A percentile compares a stretch with the other conserved stretches of the same genome.
phyloP scores from a whole-genome alignment of 2,888 invertebrate genomes.

The Sarcophaga caerulescens region DNA sequence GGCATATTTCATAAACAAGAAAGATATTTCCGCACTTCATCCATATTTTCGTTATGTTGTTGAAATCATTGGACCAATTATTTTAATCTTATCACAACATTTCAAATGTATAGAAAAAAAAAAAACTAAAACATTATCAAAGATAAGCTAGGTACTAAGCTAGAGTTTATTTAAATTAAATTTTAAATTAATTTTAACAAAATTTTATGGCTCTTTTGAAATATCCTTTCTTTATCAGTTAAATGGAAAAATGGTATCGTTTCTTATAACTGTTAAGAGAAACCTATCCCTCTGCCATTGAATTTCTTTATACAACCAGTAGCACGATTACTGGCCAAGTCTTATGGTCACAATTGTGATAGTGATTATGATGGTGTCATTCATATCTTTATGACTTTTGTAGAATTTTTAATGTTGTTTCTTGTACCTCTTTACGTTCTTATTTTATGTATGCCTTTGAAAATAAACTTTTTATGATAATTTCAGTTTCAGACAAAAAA shows the following conservation, averaged over 20 bases:
- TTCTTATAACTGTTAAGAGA: conserved; percentile 44
- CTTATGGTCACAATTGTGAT: background rate
- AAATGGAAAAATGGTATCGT: conserved; percentile 27
- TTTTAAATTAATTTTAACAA: background rate
- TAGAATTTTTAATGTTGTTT: conserved; percentile 48
- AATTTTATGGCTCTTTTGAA: background rate
- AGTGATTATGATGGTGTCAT: conserved; percentile 34
- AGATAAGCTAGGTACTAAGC: too few relatives aligned
- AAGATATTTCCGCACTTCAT: too few relatives aligned
- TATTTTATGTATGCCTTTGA: conserved; percentile 10
- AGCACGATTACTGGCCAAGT: conserved; percentile 23
- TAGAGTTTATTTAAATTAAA: background rate
- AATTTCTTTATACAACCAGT: conserved; percentile 21
- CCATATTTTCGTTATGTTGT: too few relatives aligned
- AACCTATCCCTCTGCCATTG: conserved; percentile 2
- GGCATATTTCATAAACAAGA: too few relatives aligned
- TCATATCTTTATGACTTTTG: conserved; percentile 58
- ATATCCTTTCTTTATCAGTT: conserved; percentile 17
- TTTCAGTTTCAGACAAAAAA: conserved; percentile 19
- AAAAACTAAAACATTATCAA: too few relatives aligned
- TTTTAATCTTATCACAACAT: too few relatives aligned
- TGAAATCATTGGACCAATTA: too few relatives aligned
- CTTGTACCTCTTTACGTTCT: conserved; percentile 7
- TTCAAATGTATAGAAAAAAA: too few relatives aligned
- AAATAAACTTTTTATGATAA: conserved; percentile 22